Conservation (phyloP, 2,113 vertebrate species). For the Micromys minutus region DNA sequence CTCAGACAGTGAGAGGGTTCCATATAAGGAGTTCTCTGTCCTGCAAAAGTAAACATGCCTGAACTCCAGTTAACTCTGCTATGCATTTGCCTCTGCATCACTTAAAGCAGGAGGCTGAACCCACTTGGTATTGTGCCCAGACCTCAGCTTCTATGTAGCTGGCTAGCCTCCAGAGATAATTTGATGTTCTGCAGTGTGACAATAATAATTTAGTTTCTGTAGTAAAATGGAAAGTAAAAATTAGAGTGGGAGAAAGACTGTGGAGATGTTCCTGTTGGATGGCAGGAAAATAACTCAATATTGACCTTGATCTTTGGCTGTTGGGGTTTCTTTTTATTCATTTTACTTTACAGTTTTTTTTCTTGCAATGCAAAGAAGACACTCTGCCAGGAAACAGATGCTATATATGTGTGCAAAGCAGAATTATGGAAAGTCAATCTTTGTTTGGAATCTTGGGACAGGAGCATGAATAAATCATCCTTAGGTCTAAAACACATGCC, state of each 20-base stretch:
- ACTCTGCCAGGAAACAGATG: background rate
- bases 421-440: background rate
- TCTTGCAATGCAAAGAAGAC: background rate
- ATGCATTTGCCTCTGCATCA: background rate
- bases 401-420: background rate
- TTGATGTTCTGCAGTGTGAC: constrained; percentile 41
- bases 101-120: constrained; percentile 16
- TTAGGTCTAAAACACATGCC: background rate
- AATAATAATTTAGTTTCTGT: constrained; percentile 63
- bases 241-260: constrained; percentile 35
- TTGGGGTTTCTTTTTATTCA: background rate
- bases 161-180: constrained; percentile 58
- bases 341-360: background rate
- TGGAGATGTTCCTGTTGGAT: background rate
- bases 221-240: background rate
- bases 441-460: background rate
- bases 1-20: background rate
- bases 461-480: background rate
- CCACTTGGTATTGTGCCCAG: constrained; percentile 25
- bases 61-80: constrained; percentile 63
- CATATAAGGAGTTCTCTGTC: constrained; percentile 15
- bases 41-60: constrained; percentile 39
- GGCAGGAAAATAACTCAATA: constrained; percentile 28
- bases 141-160: constrained; percentile 37
- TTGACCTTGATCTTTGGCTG: constrained; percentile 9